Base-by-base conservation (phyloP, 2,888 invertebrate species). In the Adelognathus sp. region DNA sequence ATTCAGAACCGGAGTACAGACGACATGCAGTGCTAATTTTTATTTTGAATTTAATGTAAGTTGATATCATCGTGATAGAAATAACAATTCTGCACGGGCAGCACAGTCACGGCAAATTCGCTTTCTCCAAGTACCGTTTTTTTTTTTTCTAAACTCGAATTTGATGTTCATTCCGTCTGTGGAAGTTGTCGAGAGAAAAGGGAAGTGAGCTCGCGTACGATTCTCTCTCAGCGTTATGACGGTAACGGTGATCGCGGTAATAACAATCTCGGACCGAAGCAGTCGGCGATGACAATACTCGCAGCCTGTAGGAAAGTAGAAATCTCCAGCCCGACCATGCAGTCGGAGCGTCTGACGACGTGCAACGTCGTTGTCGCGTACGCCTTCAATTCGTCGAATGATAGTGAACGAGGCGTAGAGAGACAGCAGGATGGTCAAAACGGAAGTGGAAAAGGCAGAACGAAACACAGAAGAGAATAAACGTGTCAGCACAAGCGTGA, bases 211-310 rank as follows among this genome's bases (percentile, higher is more conserved):
- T 50, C 29, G 36, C 3, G 9, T 14, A 21, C 27, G 56, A 33
- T 14, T 6, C 33, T 60, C 16, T 33, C 50, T n/a, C n/a, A 18
- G 41, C 33, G 50, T 29, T 60, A 16, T 69, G 36, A 16, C 56
- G 54, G 63, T 69, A 69, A 73, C 44, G 72, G 56, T 69, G 73
- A 77, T 73, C 60, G 24, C 70, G 52, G 66, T 60, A 71, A 60
- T 52, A 64, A 67, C 31, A 69, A 67, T 69, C 31, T 39, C 18
- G 46, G 36, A 9, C 9, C 11, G 63, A 67, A 63, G 41, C 56
- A 36, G 27, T 56, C 73, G 50, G 58, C 63, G 39, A 73, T 69
- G 63, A 77, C 60, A 67, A 72, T 18, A 9, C 50, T 21, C 6
- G 44, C 54, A 7, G 27, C 36, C 21, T 52, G 16, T 50, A 46